Percentiles rank a stretch among this genome's conserved stretches.
These are phyloP conservation scores for Caenorhabditis afra DNA, from an alignment of 2,888 invertebrate genomes.

Conservation along the genomic window DNA sequence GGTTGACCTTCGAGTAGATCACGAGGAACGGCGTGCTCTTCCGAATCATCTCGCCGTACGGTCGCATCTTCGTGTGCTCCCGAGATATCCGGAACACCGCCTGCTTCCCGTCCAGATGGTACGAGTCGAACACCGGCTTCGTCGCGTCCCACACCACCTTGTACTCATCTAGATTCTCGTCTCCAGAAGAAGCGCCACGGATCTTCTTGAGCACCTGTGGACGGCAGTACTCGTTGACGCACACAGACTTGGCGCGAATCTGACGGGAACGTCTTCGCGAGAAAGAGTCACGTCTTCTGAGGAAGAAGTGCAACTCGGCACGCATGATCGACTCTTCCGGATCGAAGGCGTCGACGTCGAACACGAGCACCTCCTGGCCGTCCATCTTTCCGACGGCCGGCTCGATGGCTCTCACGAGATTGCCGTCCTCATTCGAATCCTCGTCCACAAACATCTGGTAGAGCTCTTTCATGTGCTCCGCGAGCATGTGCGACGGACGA, in stretches of 20 bases:
- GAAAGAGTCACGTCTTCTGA: slow-evolving; percentile 52
- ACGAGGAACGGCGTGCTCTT: slow-evolving; percentile 65
- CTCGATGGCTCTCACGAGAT: slow-evolving; percentile 62
- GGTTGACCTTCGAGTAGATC: slow-evolving; percentile 64
- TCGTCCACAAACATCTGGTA: slow-evolving; percentile 60
- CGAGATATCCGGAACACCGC: slow-evolving; percentile 62
- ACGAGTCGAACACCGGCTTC: slow-evolving; percentile 62
- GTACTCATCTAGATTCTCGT: slow-evolving; percentile 27
- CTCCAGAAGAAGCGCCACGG: slow-evolving; percentile 10
- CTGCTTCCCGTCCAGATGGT: slow-evolving; percentile 63
- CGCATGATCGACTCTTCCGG: slow-evolving; percentile 62
- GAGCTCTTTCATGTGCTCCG: slow-evolving; percentile 51
- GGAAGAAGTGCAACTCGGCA: slow-evolving; percentile 67
- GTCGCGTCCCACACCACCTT: slow-evolving; percentile 68
- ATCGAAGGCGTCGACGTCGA: slow-evolving; percentile 62
- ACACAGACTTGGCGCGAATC: slow-evolving; percentile 62
- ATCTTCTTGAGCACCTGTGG: slow-evolving; percentile 44
- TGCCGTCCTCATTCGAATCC: slow-evolving; percentile 67
- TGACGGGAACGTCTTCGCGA: slow-evolving; percentile 55
- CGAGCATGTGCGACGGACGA: slow-evolving; percentile 40
- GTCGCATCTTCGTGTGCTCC: slow-evolving; percentile 63
- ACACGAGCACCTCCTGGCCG: slow-evolving; percentile 66
- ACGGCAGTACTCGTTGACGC: slow-evolving; percentile 66
- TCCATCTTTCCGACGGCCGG: slow-evolving; percentile 65
- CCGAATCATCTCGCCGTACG: slow-evolving; percentile 66